These are phyloP conservation scores for Axinella damicornis DNA, from an alignment of 37 sponge, comb jelly and placozoan species.

Conservation along the genomic window DNA sequence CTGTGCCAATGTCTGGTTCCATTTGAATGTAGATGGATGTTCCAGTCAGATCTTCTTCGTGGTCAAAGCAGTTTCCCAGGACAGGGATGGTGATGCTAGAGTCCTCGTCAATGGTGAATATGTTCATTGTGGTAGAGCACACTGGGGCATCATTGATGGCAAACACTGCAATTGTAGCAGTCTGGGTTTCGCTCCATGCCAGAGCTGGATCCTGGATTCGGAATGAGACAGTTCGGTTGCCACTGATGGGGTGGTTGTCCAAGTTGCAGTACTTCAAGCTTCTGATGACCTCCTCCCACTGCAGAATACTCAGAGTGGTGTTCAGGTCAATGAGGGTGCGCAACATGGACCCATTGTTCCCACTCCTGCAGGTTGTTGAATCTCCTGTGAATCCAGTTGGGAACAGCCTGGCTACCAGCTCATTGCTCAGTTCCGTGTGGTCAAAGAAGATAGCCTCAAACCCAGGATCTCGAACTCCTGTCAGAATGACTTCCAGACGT, in stretches of 20 bases:
- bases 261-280: conserved; percentile 87
- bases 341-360: background rate
- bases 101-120: conserved; percentile 73
- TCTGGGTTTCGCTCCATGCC: conserved; percentile 57
- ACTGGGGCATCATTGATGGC: conserved; percentile 82
- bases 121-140: background rate
- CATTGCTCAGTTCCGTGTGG: background rate
- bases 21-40: conserved; percentile 52
- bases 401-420: background rate
- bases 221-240: conserved; percentile 69
- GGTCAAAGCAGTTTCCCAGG: conserved; percentile 71
- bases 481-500: conserved; percentile 43
- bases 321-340: conserved; percentile 29
- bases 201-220: conserved; percentile 65
- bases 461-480: conserved; percentile 56
- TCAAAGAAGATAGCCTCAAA: conserved; percentile 83
- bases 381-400: conserved; percentile 29
- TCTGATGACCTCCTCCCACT: conserved; percentile 57
- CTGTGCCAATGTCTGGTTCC: conserved; percentile 59
- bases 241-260: conserved; percentile 74
- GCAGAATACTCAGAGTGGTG: conserved; percentile 31
- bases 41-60: conserved; percentile 75
- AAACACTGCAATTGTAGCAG: conserved; percentile 53
- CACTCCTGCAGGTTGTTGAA: conserved; percentile 34
- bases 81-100: conserved; percentile 65